Base-by-base conservation (phyloP, 2,797 vertebrate genomes). In the Xenops minutus region DNA sequence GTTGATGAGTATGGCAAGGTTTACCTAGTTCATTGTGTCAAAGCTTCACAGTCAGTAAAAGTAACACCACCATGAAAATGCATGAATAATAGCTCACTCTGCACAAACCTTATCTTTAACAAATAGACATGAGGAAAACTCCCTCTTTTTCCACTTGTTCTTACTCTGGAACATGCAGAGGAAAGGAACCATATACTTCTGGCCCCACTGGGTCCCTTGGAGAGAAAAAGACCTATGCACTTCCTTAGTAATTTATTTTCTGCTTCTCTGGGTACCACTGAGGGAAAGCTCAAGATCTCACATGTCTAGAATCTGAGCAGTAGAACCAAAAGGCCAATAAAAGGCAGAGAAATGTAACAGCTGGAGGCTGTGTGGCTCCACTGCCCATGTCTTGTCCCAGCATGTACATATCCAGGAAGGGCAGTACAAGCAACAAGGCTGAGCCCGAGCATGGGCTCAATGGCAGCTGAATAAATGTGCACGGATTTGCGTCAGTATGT, bases 401-500 rank as follows among this genome's bases (percentile, higher is more conserved):
- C 37, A 34, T 22, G 76, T 37, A 69, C 32, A 27, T 20, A 64
- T 32, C 30, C 0, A 0, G 44, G 67, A 86, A 93, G n/a, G 29
- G 32, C 21, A 71, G 16, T 22, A 26, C 34, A 39, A 78, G 41
- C 73, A 51, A 36, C 0, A 0, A 48, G 85, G 48, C 63, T 29
- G 23, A 86, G 18, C 30, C 55, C 30, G 41, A 93, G 30, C 48
- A 18, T 3, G 15, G 55, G 7, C 51, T 82, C 69, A 56, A n/a
- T 0, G 4, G 80, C 64, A 92, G 85, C 91, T 85, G 85, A 92
- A 67, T 51, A 84, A 90, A 87, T 22, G 92, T 1, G 5, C 56
- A 51, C 0, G 0, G 71, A 87, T 92, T 94, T 96, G 68, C 63
- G 36, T 95, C 96, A 97, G 16, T 56, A 54, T 72, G 21, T 93